Conservation (phyloP, 1,140 invertebrate genomes). For the Leptestheria dahalacensis region DNA sequence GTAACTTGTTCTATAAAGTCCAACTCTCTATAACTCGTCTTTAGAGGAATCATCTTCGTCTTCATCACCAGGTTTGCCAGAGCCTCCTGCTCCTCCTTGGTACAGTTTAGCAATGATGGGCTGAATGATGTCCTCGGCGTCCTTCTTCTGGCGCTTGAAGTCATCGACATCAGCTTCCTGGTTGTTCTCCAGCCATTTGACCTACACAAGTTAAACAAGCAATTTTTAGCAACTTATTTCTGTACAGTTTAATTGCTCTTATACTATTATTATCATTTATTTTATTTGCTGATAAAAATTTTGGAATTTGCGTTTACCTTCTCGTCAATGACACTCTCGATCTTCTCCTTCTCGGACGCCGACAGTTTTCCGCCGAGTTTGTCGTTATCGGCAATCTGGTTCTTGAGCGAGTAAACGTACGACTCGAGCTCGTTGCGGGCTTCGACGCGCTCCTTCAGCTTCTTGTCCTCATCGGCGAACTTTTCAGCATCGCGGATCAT, state of each 20-base stretch:
- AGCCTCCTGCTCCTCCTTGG: conserved; percentile 55
- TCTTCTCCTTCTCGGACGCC: conserved; percentile 85
- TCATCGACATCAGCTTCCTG: conserved; percentile 85
- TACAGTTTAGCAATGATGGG: conserved; percentile 97
- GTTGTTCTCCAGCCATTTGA: conserved; percentile 95
- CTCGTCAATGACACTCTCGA: conserved; percentile 90
- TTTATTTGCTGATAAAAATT: too few species aligned
- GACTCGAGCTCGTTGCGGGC: conserved; percentile 90
- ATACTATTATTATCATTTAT: too few species aligned
- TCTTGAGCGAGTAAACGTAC: conserved; percentile 95
- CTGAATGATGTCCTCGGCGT: conserved; percentile 85
- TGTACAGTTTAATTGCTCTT: too few species aligned
- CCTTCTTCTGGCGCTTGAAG: conserved; percentile 94
- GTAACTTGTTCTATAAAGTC: background rate
- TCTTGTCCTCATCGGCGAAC: conserved; percentile 97
- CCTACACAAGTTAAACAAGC: too few species aligned
- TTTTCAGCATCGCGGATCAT: conserved; percentile 99
- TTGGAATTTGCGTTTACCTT: too few species aligned
- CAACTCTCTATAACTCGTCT: conserved; percentile 12
- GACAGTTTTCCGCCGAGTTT: conserved; percentile 86
- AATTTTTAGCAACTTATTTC: too few species aligned
- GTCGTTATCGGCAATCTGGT: conserved; percentile 93
- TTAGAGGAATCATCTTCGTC: conserved; percentile 47
- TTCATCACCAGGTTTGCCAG: conserved; percentile 45
- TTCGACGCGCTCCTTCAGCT: conserved; percentile 91